A percentile compares a stretch with the other conserved stretches of the same genome.
These are phyloP conservation scores for Siniperca knerii DNA, from an alignment of 2,113 vertebrate genomes.

Conservation along the genomic window DNA sequence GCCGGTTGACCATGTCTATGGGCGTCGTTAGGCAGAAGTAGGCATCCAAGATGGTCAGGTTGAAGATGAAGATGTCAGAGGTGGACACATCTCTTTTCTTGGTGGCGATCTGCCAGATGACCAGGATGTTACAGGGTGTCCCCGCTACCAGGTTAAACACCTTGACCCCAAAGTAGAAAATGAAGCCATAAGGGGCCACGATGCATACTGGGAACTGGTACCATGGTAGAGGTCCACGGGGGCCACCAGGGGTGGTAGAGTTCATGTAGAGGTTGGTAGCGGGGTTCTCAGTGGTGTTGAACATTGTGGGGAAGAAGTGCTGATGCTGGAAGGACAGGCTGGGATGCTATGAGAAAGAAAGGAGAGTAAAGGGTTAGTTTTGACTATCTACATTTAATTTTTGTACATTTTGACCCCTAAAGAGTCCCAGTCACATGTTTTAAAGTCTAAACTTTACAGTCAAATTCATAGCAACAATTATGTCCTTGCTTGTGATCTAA, in stretches of 20 bases:
- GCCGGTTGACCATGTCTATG: conserved; percentile 76
- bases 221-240: conserved; percentile 61
- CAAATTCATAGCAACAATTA: not conserved
- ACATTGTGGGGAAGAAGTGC: conserved; percentile 33
- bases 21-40: conserved; percentile 83
- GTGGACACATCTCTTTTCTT: conserved; percentile 76
- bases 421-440: not conserved
- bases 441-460: not conserved
- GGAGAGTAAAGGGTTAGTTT: not conserved
- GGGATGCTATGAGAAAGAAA: not conserved
- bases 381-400: not conserved
- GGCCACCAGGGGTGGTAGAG: not conserved
- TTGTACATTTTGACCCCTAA: not conserved
- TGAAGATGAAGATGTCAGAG: conserved; percentile 82
- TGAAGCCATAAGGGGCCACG: conserved; percentile 71
- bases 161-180: conserved; percentile 82
- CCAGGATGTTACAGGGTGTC: conserved; percentile 77
- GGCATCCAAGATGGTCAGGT: conserved; percentile 79
- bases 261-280: conserved; percentile 32
- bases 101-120: conserved; percentile 79
- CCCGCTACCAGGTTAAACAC: conserved; percentile 81
- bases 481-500: not conserved
- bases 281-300: conserved; percentile 43
- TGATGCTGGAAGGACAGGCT: not conserved
- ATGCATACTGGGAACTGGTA: conserved; percentile 74